Conservation (phyloP, 2,888 invertebrate species). For the Crossocerus cetratus region DNA sequence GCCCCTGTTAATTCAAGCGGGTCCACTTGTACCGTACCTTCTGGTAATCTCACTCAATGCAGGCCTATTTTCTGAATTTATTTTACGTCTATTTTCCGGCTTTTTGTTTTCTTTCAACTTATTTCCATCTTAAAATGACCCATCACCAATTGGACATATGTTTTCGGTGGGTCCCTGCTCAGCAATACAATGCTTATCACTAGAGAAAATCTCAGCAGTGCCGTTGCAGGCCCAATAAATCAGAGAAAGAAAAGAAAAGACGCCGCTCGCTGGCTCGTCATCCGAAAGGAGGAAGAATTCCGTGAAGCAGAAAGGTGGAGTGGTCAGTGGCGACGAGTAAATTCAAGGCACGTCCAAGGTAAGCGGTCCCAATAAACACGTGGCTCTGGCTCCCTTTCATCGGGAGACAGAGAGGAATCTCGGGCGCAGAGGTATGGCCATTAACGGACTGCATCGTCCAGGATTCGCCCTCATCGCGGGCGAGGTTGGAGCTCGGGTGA, state of each 20-base stretch:
- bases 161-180: too few relatives aligned
- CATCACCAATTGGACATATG: too few relatives aligned
- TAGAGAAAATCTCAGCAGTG: too few relatives aligned
- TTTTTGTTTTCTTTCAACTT: too few relatives aligned
- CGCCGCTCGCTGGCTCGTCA: too few relatives aligned
- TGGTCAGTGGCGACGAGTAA: constrained; percentile 10
- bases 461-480: not conserved
- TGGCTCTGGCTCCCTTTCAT: constrained; percentile 12
- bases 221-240: too few relatives aligned
- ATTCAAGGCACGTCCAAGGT: constrained; percentile 41
- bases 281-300: not conserved
- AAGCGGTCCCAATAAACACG: constrained; percentile 41
- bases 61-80: too few relatives aligned
- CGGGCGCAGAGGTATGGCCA: constrained; percentile 17
- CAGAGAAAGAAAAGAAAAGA: too few relatives aligned
- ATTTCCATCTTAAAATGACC: too few relatives aligned
- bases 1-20: constrained; percentile 1
- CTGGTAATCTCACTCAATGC: not conserved
- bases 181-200: too few relatives aligned
- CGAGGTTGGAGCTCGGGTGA: constrained; percentile 4
- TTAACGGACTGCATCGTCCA: constrained; percentile 30
- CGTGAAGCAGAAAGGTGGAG: not conserved
- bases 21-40: not conserved
- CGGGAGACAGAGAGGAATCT: constrained; percentile 16
- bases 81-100: too few relatives aligned